phyloP scores from a whole-genome alignment of 2,797 vertebrate species.

The Decapterus maruadsi region DNA sequence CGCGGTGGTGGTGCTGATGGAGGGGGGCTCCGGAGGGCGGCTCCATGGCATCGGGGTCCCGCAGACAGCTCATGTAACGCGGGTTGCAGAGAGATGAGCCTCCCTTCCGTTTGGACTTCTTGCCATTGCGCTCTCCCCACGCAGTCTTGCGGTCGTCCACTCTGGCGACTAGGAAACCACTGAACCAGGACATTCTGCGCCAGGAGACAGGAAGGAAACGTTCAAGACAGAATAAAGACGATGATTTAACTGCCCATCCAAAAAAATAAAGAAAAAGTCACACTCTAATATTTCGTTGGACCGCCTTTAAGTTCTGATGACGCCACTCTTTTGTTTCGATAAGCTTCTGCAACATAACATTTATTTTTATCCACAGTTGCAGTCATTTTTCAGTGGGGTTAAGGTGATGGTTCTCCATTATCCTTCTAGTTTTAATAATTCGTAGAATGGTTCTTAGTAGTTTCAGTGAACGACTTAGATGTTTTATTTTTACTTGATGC shows the following conservation, averaged over 20 bases:
- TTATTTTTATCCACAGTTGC: too few relatives aligned
- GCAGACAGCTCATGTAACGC: slow-evolving; percentile 97
- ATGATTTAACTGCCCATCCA: neutral
- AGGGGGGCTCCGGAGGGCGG: slow-evolving; percentile 84
- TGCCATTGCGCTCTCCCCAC: slow-evolving; percentile 97
- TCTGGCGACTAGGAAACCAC: slow-evolving; percentile 96
- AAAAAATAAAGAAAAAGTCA: too few relatives aligned
- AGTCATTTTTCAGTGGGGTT: too few relatives aligned
- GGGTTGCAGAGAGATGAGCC: slow-evolving; percentile 92
- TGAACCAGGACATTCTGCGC: slow-evolving; percentile 98
- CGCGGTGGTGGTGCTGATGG: slow-evolving; percentile 80
- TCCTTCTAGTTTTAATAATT: too few relatives aligned
- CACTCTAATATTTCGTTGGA: too few relatives aligned
- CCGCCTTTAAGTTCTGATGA: too few relatives aligned
- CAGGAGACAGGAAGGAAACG: slow-evolving; percentile 32
- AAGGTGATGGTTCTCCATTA: too few relatives aligned
- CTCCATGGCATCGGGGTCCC: slow-evolving; percentile 92
- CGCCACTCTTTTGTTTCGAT: too few relatives aligned
- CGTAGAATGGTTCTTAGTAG: too few relatives aligned
- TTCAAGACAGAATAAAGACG: slow-evolving; percentile 17
- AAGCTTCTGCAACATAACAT: too few relatives aligned
- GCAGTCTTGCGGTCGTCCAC: slow-evolving; percentile 96
- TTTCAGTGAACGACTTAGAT: too few relatives aligned
- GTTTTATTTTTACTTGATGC: too few relatives aligned
- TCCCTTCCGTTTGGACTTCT: slow-evolving; percentile 91